Evolutionary conservation across 30 jellyfish, hydroid and myxozoan genomes (phyloP), one percentile per base, ranked within the genome.

Genomic region (Turritopsis dohrnii): DNA sequence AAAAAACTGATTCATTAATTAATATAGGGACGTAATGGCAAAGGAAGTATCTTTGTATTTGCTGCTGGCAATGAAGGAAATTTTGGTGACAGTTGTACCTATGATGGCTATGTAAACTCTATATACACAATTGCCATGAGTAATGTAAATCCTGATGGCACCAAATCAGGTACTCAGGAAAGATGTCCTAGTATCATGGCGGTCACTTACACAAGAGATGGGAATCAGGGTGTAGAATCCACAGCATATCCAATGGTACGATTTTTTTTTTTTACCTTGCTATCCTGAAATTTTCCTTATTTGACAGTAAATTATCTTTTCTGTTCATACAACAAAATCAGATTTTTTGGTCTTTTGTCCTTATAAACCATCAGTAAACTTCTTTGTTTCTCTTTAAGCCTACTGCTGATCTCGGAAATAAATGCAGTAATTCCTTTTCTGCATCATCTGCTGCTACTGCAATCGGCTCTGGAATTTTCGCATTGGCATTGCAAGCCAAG

Each of bases 371-470:
- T 8, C 9, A 8, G 52, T 74, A 8, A 8, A 13, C 83, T 74
- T 74, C 72, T 52, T 75, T 84, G n/a, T n/a, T n/a, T n/a, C n/a
- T n/a, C 52, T 29, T 30, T 9, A 52, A 86, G 94, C 88, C 94
- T 5, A 54, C 88, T 8, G 80, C 85, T 30, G 94, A 28, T 22
- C 72, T 75, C 27, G 52, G 53, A 52, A 79, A 79, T 81, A 80
- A 18, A 69, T 86, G 94, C 53, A 29, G 83, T 22, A 71, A 26
- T 22, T 79, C 85, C 29, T 27, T 85, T 30, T 53, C 81, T 20
- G 72, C 94, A 9, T 71, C 94, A 7, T 86, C 94, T 19, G 94
- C 94, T 26, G 88, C 94, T 7, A 80, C 94, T 24, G 94, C 88
- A 18, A 85, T 79, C 52, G 88, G 88, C 5, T 86, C 94, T 18